These are phyloP conservation scores for Mormyrops boulengeri DNA, from an alignment of 2,797 vertebrate genomes.

Conservation along the genomic window DNA sequence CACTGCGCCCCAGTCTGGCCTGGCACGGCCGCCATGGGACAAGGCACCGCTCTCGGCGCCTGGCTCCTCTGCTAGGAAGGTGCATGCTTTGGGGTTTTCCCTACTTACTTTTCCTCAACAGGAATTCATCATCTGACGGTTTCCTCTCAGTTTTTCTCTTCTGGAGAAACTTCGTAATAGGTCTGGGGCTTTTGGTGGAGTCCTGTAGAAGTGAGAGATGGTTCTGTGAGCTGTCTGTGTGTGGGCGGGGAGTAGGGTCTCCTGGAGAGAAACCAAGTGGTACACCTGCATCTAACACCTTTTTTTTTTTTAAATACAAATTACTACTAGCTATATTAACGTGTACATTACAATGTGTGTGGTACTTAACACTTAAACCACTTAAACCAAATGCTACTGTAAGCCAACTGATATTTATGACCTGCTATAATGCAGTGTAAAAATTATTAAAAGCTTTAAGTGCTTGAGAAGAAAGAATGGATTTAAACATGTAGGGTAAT, in stretches of 20 bases:
- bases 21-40: background rate
- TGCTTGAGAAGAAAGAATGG: background rate
- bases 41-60: background rate
- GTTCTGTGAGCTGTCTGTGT: background rate
- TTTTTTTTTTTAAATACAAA: background rate
- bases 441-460: background rate
- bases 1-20: background rate
- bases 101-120: constrained; percentile 84
- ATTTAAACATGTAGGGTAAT: background rate
- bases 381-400: background rate
- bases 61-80: background rate
- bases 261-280: background rate
- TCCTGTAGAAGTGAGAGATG: constrained; percentile 62
- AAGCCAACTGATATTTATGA: background rate
- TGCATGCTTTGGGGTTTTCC: background rate
- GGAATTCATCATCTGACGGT: constrained; percentile 85
- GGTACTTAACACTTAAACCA: background rate
- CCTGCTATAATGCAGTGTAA: background rate
- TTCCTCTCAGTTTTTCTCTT: constrained; percentile 94
- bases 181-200: constrained; percentile 91
- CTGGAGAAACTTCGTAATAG: constrained; percentile 94
- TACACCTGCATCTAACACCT: background rate
- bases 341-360: background rate
- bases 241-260: background rate
- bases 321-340: background rate